phyloP scores from a whole-genome alignment of 2,797 vertebrate genomes.

The Pseudochromis fuscus region DNA sequence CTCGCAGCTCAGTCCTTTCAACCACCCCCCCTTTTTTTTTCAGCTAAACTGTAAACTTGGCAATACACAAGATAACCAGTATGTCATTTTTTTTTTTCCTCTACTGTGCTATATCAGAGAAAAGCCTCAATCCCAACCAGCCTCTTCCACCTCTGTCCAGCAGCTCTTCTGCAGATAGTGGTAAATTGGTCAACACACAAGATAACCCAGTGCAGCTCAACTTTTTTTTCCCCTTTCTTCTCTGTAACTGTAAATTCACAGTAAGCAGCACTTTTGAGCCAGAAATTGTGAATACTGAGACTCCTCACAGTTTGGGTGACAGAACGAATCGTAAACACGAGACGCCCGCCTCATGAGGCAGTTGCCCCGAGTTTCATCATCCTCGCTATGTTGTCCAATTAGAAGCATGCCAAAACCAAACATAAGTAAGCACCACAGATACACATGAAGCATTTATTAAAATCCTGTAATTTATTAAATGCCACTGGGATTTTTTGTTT shows the following conservation, averaged over 20 bases:
- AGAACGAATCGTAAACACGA: constrained; percentile 23
- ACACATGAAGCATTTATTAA: constrained; percentile 37
- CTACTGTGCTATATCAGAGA: constrained; percentile 12
- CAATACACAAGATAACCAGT: constrained; percentile 4
- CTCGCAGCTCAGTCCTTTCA: background rate
- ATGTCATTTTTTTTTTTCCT: background rate
- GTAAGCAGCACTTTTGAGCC: constrained; percentile 8
- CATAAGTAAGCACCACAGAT: constrained; percentile 29
- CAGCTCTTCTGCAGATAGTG: background rate
- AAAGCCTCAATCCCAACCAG: constrained; percentile 12
- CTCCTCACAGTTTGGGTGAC: constrained; percentile 15
- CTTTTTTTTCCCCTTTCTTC: background rate
- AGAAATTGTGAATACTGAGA: constrained; percentile 9
- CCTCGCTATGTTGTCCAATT: constrained; percentile 34
- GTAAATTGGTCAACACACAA: constrained; percentile 5
- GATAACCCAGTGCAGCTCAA: background rate
- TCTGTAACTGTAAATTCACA: constrained; percentile 13
- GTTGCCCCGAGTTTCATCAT: constrained; percentile 73
- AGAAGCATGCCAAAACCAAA: constrained; percentile 33
- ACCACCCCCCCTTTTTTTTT: too few relatives aligned
- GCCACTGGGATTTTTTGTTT: constrained; percentile 38
- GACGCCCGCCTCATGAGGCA: constrained; percentile 24
- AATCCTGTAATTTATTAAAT: constrained; percentile 43
- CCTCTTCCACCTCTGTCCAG: background rate
- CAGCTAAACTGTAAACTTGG: constrained; percentile 14